These are phyloP conservation scores for Pristionchus maxplancki DNA, from an alignment of 2,888 invertebrate genomes.

Conservation along the genomic window DNA sequence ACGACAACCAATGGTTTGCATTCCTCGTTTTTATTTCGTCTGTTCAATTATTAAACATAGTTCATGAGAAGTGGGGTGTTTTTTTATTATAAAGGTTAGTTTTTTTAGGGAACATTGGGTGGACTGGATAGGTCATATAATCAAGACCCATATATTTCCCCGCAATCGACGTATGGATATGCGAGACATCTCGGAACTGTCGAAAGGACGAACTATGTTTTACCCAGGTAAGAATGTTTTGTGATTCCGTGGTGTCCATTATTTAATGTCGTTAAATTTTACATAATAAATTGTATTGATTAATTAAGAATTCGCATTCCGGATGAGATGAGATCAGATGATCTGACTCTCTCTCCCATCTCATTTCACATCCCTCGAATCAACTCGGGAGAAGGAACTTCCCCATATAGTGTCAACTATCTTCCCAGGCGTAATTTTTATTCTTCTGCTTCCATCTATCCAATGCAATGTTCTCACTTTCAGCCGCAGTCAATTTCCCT, in stretches of 20 bases:
- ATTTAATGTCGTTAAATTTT: background rate
- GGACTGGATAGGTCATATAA: slow-evolving; percentile 10
- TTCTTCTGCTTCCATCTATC: background rate
- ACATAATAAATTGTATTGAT: background rate
- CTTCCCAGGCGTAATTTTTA: background rate
- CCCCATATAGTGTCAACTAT: background rate
- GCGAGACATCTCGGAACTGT: slow-evolving; percentile 44
- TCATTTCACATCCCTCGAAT: slow-evolving; percentile 46
- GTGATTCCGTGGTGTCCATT: background rate
- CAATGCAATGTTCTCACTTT: background rate
- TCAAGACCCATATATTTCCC: slow-evolving; percentile 26
- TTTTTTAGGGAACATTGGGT: background rate
- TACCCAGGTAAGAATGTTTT: slow-evolving; percentile 28
- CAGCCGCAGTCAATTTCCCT: background rate
- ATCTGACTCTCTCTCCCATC: slow-evolving; percentile 28
- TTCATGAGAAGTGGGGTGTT: background rate
- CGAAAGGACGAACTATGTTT: slow-evolving; percentile 29
- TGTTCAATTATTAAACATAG: background rate
- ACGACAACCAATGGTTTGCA: slow-evolving; percentile 10
- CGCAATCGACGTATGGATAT: slow-evolving; percentile 35
- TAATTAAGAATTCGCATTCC: slow-evolving; percentile 37
- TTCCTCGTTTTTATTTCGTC: background rate
- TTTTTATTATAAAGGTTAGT: background rate
- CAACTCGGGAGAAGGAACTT: background rate
- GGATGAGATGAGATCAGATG: slow-evolving; percentile 29